phyloP scores from a whole-genome alignment of 2,888 invertebrate genomes.

The Apodemia zela region DNA sequence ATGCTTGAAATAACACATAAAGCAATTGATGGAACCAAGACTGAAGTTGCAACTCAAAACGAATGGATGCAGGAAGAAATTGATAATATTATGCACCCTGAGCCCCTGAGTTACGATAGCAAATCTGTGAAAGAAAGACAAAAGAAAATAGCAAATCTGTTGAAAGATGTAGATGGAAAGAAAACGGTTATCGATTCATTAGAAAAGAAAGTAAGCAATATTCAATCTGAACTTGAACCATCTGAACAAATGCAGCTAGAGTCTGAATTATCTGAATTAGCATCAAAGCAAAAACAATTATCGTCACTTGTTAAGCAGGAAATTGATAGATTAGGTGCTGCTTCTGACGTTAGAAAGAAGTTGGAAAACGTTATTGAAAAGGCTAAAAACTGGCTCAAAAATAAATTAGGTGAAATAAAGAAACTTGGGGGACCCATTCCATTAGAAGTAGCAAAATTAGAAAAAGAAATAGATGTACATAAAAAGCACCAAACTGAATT shows the following conservation, averaged over 20 bases:
- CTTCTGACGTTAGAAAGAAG: slow-evolving; percentile 86
- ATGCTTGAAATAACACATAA: slow-evolving; percentile 91
- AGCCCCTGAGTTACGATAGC: slow-evolving; percentile 87
- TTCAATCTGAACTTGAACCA: slow-evolving; percentile 91
- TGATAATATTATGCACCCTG: slow-evolving; percentile 82
- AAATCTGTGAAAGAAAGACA: slow-evolving; percentile 88
- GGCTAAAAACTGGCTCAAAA: slow-evolving; percentile 89
- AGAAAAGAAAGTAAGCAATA: slow-evolving; percentile 90
- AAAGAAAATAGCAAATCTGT: slow-evolving; percentile 84
- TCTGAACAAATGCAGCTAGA: slow-evolving; percentile 91
- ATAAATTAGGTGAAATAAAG: slow-evolving; percentile 87
- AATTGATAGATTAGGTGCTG: slow-evolving; percentile 85
- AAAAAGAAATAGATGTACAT: slow-evolving; percentile 88
- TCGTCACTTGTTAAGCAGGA: slow-evolving; percentile 86
- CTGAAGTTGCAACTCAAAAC: slow-evolving; percentile 88
- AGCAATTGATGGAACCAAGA: slow-evolving; percentile 89
- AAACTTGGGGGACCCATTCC: slow-evolving; percentile 89
- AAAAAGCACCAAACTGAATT: slow-evolving; percentile 88
- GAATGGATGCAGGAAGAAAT: slow-evolving; percentile 90
- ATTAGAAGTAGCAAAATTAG: slow-evolving; percentile 89
- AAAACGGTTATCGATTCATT: slow-evolving; percentile 90
- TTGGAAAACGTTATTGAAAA: slow-evolving; percentile 89
- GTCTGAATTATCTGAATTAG: slow-evolving; percentile 84
- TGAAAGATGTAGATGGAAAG: slow-evolving; percentile 92
- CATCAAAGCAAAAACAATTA: slow-evolving; percentile 87